These are phyloP conservation scores for Caenorhabditis uteleia DNA, from an alignment of 2,888 invertebrate genomes.

Conservation along the genomic window DNA sequence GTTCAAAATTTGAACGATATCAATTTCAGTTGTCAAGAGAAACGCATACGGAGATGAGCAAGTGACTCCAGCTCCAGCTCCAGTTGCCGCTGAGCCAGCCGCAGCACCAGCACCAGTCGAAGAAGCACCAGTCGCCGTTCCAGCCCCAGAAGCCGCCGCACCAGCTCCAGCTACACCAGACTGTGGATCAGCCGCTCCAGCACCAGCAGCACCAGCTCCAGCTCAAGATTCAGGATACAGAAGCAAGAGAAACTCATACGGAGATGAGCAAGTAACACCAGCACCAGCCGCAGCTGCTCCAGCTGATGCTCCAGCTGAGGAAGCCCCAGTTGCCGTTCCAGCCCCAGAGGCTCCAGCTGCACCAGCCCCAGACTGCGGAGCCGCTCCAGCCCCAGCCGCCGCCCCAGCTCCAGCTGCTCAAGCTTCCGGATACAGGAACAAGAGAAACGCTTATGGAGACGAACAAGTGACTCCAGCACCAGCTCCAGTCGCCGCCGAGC, in stretches of 20 bases:
- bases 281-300: conserved; percentile 15
- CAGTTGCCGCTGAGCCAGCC: conserved; percentile 13
- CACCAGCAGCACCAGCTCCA: conserved; percentile 22
- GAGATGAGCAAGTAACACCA: conserved; percentile 51
- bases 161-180: conserved; percentile 29
- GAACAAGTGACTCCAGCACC: conserved; percentile 43
- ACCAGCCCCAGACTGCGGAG: conserved; percentile 6
- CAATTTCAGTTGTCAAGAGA: too few relatives aligned
- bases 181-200: conserved; percentile 11
- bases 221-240: conserved; percentile 33
- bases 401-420: conserved; percentile 14
- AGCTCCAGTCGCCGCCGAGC: conserved; percentile 12
- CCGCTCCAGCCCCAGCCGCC: conserved; percentile 2
- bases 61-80: conserved; percentile 36
- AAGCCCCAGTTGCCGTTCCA: conserved; percentile 21
- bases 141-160: conserved; percentile 15
- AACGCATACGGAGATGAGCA: conserved; percentile 45
- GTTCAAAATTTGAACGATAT: too few relatives aligned
- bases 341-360: conserved; percentile 10
- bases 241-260: conserved; percentile 47
- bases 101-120: conserved; percentile 24
- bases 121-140: conserved; percentile 23
- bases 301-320: conserved; percentile 28
- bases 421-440: conserved; percentile 39
- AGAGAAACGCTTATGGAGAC: conserved; percentile 50